Base-by-base conservation (phyloP, 2,888 invertebrate genomes). In the Xylota sylvarum region DNA sequence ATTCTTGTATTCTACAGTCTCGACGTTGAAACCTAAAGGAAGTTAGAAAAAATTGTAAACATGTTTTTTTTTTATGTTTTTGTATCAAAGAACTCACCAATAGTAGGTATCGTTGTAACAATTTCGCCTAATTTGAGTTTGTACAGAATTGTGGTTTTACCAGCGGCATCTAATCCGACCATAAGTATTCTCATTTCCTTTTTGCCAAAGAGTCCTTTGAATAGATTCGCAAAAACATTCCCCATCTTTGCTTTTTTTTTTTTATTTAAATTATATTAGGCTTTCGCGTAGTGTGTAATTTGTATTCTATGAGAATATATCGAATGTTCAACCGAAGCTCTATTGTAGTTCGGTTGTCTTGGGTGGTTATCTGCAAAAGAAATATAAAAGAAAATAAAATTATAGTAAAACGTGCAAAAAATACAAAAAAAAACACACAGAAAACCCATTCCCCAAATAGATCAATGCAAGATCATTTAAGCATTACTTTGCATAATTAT, bases 121-220 rank as follows among this genome's bases (percentile, higher is more conserved):
- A 99, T 99, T 97, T 99, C 99, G 93, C 99, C 99, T 95, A 99
- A 96, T 96, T 99, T 99, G 93, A 99, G 96, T 96, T 99, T 99
- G 95, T 99, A 99, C 94, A 99, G 95, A 94, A 99, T 99, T 94
- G 99, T 99, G 93, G 99, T 99, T 96, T 99, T 99, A 95, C 99
- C 99, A 94, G 99, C 99, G 92, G 99, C 99, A 95, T 99, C 99
- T 93, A 98, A 95, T 93, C 98, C 98, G 90, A 98, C 98, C 99
- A 99, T 99, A 94, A 99, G 95, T 96, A 99, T 99, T 95, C 99
- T 97, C 99, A 99, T 99, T 95, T 99, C 99, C 93, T 99, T 99
- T 94, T 99, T 99, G 94, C 99, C 99, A 94, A 99, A 99, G 90
- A 99, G 97, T 95, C 98, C 97, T 95, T 98, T 98, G 94, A 99